Evolutionary conservation across 1,140 invertebrate species (phyloP), one percentile per base, ranked within the genome.

Genomic region (Charaxes varanes): DNA sequence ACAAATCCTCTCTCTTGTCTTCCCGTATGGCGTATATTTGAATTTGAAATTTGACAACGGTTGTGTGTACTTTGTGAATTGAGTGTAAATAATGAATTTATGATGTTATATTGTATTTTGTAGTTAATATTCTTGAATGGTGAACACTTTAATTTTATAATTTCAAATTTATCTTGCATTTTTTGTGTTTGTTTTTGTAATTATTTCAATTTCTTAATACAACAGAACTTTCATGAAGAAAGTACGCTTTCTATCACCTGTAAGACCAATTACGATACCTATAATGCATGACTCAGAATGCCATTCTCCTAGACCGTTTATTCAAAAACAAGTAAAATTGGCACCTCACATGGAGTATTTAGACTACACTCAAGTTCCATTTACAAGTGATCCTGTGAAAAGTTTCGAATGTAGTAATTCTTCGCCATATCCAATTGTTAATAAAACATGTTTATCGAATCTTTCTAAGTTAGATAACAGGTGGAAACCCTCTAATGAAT

Each of bases 201-300:
- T n/a, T n/a, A n/a, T n/a, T n/a, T n/a, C n/a, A n/a, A n/a, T n/a
- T n/a, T n/a, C n/a, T n/a, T n/a, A n/a, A n/a, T n/a, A n/a, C n/a
- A n/a, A n/a, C n/a, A n/a, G 18, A 19, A 27, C 18, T 8, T 56
- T 56, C 34, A 82, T 82, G 78, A 82, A 82, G 69, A 79, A 71
- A 55, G 78, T 82, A 48, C 68, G 78, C 2, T 82, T 82, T 61
- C 59, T 70, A 38, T 58, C 62, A 19, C 62, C 67, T 37, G 37
- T 41, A 13, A 70, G 65, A 47, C 17, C 18, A 5, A 33, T 41
- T 24, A 43, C 35, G 30, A 45, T 61, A 21, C 18, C 33, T 8
- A 35, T 41, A 38, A 71, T 77, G 61, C 51, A 59, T 22, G 60
- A 69, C 1, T 43, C 44, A 3, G 78, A 82, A 36, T 80, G 74